Evolutionary conservation across 2,888 invertebrate genomes (phyloP).

Genomic region (Fragum sueziense): DNA sequence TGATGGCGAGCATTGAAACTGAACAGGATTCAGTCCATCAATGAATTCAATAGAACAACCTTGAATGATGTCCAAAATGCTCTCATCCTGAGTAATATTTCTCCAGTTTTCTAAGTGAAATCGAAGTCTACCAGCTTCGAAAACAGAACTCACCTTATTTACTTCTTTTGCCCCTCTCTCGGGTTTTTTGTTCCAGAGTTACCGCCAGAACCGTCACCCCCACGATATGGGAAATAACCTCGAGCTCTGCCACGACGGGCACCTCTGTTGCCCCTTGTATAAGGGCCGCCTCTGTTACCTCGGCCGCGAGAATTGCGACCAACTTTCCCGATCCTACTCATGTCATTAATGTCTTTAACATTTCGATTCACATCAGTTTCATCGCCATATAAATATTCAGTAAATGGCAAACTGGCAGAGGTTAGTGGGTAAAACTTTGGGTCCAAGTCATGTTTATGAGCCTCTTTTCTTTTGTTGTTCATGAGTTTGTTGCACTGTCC

Average conservation of each 20-base stretch:
- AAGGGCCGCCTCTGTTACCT: conserved; percentile 22
- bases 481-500: too few relatives aligned
- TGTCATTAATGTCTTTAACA: conserved; percentile 48
- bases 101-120: conserved; percentile 46
- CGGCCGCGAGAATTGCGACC: neutral
- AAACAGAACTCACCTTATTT: conserved; percentile 25
- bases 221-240: neutral
- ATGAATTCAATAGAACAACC: conserved; percentile 21
- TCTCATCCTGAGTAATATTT: conserved; percentile 23
- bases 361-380: conserved; percentile 36
- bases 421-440: conserved; percentile 36
- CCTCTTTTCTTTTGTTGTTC: too few relatives aligned
- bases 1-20: neutral
- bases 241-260: conserved; percentile 4
- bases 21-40: neutral
- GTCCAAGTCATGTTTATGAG: conserved; percentile 28
- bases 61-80: conserved; percentile 25
- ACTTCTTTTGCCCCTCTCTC: conserved; percentile 41
- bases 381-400: conserved; percentile 35
- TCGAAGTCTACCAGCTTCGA: conserved; percentile 27
- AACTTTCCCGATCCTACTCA: conserved; percentile 26
- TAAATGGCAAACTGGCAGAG: conserved; percentile 33
- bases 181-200: neutral
- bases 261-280: conserved; percentile 21
- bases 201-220: neutral